Evolutionary conservation across 2,797 vertebrate species (phyloP).

Genomic region (Rhinichthys osculus): DNA sequence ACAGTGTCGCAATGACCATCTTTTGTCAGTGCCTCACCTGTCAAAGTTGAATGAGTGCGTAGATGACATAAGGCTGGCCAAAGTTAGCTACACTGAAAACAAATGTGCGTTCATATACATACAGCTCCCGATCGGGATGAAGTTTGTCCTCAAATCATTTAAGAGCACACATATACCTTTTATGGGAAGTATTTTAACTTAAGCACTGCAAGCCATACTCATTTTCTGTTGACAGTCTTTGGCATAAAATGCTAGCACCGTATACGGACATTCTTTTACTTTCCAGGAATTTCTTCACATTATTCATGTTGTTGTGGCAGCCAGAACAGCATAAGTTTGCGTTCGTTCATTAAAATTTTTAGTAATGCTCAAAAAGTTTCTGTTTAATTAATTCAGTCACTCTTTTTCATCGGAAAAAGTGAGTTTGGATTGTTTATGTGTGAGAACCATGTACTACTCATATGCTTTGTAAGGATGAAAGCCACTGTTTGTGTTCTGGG

Average conservation of each 20-base stretch:
- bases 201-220: too few species aligned
- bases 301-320: too few species aligned
- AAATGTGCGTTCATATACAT: neutral
- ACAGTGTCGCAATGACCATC: neutral
- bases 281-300: too few species aligned
- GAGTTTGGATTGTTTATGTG: neutral
- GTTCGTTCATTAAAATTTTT: too few species aligned
- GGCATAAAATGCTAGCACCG: too few species aligned
- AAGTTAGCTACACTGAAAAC: neutral
- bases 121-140: neutral
- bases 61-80: neutral
- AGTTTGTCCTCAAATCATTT: neutral
- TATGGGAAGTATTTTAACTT: too few species aligned
- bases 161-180: too few species aligned
- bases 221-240: too few species aligned
- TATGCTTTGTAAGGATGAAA: slow-evolving; percentile 22
- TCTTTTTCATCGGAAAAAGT: neutral
- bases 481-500: neutral
- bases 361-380: too few species aligned
- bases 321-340: too few species aligned
- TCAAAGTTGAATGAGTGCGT: neutral
- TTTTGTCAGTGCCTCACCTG: neutral
- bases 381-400: too few species aligned
- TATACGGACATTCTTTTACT: too few species aligned
- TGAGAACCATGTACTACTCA: neutral